phyloP scores from a whole-genome alignment of 2,797 vertebrate species.

The Falco rusticolus region DNA sequence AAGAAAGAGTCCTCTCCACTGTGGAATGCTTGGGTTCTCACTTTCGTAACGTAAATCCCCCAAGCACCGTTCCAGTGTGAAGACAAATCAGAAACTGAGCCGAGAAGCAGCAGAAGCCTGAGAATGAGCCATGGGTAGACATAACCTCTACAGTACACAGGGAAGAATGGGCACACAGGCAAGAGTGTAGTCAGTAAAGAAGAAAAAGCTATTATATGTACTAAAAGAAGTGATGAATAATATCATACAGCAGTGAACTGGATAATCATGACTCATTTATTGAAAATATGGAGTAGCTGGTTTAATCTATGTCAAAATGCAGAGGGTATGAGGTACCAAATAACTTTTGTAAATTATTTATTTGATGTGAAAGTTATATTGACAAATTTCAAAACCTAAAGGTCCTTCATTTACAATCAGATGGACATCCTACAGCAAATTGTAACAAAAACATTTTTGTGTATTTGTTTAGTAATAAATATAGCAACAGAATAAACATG shows the following conservation, averaged over 20 bases:
- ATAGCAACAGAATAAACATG: background rate
- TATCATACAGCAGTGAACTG: background rate
- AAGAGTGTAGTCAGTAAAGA: background rate
- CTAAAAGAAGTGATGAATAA: background rate
- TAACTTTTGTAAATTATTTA: background rate
- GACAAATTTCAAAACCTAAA: background rate
- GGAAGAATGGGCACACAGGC: background rate
- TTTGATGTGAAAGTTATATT: background rate
- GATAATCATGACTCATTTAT: background rate
- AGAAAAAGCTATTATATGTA: background rate
- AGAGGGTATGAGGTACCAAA: background rate
- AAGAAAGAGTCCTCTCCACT: background rate
- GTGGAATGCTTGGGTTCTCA: background rate
- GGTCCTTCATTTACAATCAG: background rate
- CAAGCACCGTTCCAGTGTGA: background rate
- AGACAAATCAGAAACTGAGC: background rate
- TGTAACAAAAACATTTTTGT: background rate
- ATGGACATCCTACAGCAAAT: background rate
- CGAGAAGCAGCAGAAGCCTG: background rate
- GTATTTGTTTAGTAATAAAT: background rate
- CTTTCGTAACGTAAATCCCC: background rate
- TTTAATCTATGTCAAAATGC: background rate
- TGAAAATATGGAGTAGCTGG: background rate
- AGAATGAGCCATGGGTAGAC: background rate
- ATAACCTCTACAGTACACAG: rapidly evolving